Base-by-base conservation (phyloP, 37 sponge, comb jelly and placozoan genomes). In the Halisarca cf. caerulea region DNA sequence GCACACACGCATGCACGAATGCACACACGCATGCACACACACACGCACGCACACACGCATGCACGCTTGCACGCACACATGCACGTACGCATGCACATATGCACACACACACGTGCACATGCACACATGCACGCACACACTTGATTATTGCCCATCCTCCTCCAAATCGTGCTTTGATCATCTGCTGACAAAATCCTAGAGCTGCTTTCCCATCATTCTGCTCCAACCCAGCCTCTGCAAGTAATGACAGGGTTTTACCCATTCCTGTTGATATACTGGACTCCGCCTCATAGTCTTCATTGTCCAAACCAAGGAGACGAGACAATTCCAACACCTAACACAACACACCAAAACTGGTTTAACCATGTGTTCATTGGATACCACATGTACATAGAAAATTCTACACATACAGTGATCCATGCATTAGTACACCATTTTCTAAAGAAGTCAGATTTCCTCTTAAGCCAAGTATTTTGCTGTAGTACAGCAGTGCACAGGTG, bases 111-210 rank as follows among this genome's bases (percentile, higher is more conserved):
- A 55, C 17, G 57, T 55, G 17, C 57, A 55, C 17, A 55, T 17
- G 57, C n/a, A 62, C 15, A 28, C 30, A 36, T 0, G 5, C 8
- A 60, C 24, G 3, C 34, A 70, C 54, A 20, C 57, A 87, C 90
- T 83, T 85, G 79, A 81, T 84, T 23, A 93, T 74, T 21, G 73
- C 71, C 94, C 94, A 93, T 9, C 90, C 90, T 35, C 71, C 78
- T 47, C 84, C 35, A 45, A 82, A 85, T 27, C 39, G 43, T 20
- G 78, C 66, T 8, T 58, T 24, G 43, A 93, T 84, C 32, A 93
- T 66, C 23, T 84, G 47, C 24, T 84, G 59, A 27, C 89, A 90
- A 39, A 93, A 40, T 32, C 87, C 20, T 3, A 61, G 30, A 21
- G 90, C 90, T 3, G 71, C 71, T 34, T 69, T 85, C 58, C 28